Percentiles rank a stretch among this genome's conserved stretches.
Conservation (phyloP, 2,888 invertebrate species). For the Tubulanus polymorphus region DNA sequence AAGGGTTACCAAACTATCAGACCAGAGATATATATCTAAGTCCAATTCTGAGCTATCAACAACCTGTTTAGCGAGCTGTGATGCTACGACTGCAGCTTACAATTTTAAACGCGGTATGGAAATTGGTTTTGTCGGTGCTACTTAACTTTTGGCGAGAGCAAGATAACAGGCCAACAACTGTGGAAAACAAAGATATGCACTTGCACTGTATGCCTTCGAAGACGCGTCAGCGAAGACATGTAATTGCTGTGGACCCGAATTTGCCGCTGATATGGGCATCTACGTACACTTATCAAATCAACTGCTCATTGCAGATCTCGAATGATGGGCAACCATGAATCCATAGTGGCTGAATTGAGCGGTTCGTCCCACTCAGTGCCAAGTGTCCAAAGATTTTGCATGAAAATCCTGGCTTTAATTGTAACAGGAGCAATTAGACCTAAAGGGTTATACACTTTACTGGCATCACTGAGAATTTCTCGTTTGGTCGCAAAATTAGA, state of each 20-base stretch:
- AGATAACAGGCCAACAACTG: conserved; percentile 5
- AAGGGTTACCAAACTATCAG: too few species aligned
- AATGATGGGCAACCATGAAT: not conserved
- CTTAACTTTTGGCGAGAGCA: conserved; percentile 12
- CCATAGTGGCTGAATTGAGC: not conserved
- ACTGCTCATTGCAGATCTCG: not conserved
- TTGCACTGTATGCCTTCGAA: too few species aligned
- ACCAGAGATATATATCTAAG: not conserved
- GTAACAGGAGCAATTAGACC: not conserved
- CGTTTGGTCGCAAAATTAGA: too few species aligned
- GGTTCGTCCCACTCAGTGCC: not conserved
- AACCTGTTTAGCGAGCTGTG: not conserved
- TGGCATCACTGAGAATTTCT: not conserved
- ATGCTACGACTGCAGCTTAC: conserved; percentile 9
- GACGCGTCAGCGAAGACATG: too few species aligned
- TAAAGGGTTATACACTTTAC: not conserved
- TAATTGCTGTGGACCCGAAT: too few species aligned
- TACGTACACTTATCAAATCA: too few species aligned
- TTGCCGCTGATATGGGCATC: too few species aligned
- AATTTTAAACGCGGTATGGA: conserved; percentile 15
- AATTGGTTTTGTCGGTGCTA: conserved; percentile 12
- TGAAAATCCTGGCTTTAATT: not conserved
- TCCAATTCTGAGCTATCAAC: not conserved
- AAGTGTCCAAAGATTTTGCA: not conserved
- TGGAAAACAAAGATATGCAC: conserved; percentile 5